Percentiles rank a stretch among this genome's conserved stretches.
phyloP scores from a whole-genome alignment of 2,113 vertebrate genomes.

The Bagarius yarrelli region DNA sequence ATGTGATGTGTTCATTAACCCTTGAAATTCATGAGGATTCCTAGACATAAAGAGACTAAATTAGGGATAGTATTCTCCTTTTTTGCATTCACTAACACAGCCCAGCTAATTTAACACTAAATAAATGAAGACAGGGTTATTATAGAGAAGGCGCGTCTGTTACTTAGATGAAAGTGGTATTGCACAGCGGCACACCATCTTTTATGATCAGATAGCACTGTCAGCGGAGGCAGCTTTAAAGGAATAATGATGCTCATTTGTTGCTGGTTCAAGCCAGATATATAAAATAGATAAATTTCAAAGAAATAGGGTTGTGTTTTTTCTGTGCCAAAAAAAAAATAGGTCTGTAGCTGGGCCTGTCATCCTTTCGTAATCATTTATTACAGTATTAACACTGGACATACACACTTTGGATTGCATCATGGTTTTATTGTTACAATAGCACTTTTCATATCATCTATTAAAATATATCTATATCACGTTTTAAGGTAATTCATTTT shows the following conservation, averaged over 20 bases:
- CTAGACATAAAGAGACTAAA: constrained; percentile 39
- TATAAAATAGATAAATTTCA: not conserved
- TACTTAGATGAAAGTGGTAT: constrained; percentile 34
- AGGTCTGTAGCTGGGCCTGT: not conserved
- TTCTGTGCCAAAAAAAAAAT: not conserved
- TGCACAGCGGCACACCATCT: constrained; percentile 29
- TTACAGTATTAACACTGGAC: not conserved
- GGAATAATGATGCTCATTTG: constrained; percentile 36
- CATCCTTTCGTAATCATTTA: not conserved
- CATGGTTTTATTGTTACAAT: not conserved
- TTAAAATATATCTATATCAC: not conserved
- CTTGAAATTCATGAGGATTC: constrained; percentile 53
- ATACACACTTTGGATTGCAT: not conserved
- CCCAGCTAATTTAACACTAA: constrained; percentile 30
- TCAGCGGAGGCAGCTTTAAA: constrained; percentile 16
- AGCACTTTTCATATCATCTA: not conserved
- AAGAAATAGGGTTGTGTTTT: not conserved
- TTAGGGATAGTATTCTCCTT: constrained; percentile 41
- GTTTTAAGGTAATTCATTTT: not conserved
- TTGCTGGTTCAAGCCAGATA: not conserved
- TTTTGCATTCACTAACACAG: constrained; percentile 28
- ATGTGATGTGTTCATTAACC: constrained; percentile 56
- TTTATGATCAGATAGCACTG: constrained; percentile 29
- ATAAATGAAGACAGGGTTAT: constrained; percentile 36
- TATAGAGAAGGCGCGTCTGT: constrained; percentile 2